phyloP scores from a whole-genome alignment of 2,888 invertebrate species.

The Leptarthrus brevirostris region DNA sequence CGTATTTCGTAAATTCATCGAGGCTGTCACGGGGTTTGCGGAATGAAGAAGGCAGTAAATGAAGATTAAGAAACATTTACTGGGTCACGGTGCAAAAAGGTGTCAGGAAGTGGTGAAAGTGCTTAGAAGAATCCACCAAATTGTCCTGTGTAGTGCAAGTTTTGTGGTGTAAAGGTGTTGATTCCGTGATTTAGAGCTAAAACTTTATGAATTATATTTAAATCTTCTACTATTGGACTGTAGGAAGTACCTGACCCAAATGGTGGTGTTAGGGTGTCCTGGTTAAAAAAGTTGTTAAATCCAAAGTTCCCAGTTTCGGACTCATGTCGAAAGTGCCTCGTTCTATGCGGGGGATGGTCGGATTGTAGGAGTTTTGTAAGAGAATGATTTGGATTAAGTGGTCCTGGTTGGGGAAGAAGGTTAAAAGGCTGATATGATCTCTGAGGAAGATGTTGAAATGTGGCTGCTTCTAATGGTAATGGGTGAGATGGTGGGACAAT shows the following conservation, averaged over 20 bases:
- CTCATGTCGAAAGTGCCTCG: slow-evolving; percentile 71
- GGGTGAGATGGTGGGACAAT: slow-evolving; percentile 55
- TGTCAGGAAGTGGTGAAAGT: neutral
- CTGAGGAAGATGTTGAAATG: slow-evolving; percentile 60
- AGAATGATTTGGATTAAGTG: slow-evolving; percentile 58
- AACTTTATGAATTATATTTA: slow-evolving; percentile 85
- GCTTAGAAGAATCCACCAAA: slow-evolving; percentile 42
- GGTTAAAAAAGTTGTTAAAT: slow-evolving; percentile 66
- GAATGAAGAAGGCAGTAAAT: no score
- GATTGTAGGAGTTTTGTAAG: slow-evolving; percentile 57
- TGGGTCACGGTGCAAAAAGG: neutral
- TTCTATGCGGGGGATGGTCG: slow-evolving; percentile 61
- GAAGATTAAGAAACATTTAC: no score
- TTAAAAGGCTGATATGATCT: slow-evolving; percentile 60
- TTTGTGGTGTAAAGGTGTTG: slow-evolving; percentile 65
- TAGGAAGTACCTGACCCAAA: slow-evolving; percentile 66
- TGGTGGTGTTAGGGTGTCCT: neutral
- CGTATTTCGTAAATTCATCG: slow-evolving; percentile 29
- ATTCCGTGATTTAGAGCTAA: slow-evolving; percentile 82
- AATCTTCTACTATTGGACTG: slow-evolving; percentile 75
- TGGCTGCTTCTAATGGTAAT: slow-evolving; percentile 59
- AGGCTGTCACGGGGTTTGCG: no score
- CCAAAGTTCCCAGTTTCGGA: slow-evolving; percentile 74
- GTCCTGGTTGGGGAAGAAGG: slow-evolving; percentile 56
- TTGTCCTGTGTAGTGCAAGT: slow-evolving; percentile 60